Base-by-base conservation (phyloP, 2,113 vertebrate species). In the Bothrops jararaca region DNA sequence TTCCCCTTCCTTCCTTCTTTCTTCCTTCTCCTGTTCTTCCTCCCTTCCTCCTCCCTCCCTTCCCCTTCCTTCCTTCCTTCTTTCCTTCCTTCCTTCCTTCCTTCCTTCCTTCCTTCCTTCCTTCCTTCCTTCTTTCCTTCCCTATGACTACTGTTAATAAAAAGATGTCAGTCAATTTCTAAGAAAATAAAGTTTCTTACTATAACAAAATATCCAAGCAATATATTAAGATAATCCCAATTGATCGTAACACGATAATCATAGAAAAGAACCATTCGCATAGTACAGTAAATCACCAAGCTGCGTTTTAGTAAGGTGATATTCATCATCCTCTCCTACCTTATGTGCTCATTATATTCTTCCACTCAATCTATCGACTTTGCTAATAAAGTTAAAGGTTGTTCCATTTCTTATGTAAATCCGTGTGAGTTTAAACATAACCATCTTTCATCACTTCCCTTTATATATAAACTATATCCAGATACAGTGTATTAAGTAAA, bases 311-410 rank as follows among this genome's bases (percentile, higher is more conserved):
- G 29, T 22, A 22, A 53, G 52, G 29, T 20, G 86, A n/a, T 88
- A 53, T 53, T 11, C 24, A 12, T 48, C 48, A 50, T 26, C 26
- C 13, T 50, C 85, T 52, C 12, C 10, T 24, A 26, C 12, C 42
- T 52, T 52, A 52, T 23, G 26, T 20, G 23, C 29, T 8, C n/a
- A 24, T 54, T 74, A 18, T 54, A 24, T 93, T 8, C 53, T 91
- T 94, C 15, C 0, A 1, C 50, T 92, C 89, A 94, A 45, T 9
- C 74, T 4, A 13, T 13, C 64, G 48, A 1, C 74, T 1, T 94
- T 92, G 74, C 45, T 94, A 20, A 86, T 23, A 91, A 94, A 89
- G 48, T 4, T 64, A 92, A 94, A 91, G 50, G 1, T 1, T 48
- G 85, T 57, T 94, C 15, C 18, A 69, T 3, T 12, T 69, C 93